Conservation (phyloP, 2,113 vertebrate species). For the Neolamprologus kungweensis region DNA sequence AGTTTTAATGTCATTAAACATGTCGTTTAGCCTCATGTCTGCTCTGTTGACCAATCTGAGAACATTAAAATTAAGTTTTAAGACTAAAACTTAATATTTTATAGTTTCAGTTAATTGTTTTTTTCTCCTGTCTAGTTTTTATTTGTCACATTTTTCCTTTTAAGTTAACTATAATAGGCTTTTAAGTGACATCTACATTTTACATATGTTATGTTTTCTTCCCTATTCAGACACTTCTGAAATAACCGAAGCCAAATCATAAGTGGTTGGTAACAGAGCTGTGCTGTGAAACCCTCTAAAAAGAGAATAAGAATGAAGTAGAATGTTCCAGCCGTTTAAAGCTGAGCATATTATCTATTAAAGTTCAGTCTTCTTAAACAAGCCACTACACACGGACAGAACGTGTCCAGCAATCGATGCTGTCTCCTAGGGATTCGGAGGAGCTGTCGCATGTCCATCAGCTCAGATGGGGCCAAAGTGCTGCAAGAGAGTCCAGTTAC, state of each 20-base stretch:
- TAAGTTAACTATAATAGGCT: background rate
- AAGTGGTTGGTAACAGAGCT: background rate
- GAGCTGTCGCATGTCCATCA: constrained; percentile 32
- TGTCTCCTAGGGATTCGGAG: constrained; percentile 34
- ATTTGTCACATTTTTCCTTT: background rate
- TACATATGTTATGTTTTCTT: background rate
- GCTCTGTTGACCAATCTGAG: background rate
- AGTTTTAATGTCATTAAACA: background rate
- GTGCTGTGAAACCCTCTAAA: background rate
- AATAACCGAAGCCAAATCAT: background rate
- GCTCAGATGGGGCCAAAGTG: constrained; percentile 56
- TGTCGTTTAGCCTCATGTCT: background rate
- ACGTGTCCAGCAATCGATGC: background rate
- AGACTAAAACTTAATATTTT: background rate
- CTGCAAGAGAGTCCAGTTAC: constrained; percentile 53
- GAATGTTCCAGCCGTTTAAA: background rate
- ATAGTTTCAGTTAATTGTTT: background rate
- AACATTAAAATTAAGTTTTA: background rate
- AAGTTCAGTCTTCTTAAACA: constrained; percentile 23
- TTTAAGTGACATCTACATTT: background rate
- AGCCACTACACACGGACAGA: background rate
- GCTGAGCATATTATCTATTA: background rate
- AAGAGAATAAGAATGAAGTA: background rate
- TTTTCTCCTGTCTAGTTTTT: background rate
- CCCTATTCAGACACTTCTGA: background rate